Conservation (phyloP, 2,888 invertebrate species). For the Andricus quercusramuli region DNA sequence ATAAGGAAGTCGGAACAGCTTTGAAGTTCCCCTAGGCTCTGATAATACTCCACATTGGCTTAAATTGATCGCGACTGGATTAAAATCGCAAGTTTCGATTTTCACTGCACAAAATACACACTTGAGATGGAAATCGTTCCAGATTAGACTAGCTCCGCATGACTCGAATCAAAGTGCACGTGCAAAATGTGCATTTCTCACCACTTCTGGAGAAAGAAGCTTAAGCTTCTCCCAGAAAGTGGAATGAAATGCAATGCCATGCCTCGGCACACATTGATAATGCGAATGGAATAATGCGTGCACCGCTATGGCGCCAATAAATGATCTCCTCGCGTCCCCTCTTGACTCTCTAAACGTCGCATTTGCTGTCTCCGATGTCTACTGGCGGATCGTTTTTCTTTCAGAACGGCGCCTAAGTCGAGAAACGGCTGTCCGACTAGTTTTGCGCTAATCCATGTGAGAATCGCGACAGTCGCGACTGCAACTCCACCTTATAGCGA, state of each 20-base stretch:
- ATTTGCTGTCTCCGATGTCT: not conserved
- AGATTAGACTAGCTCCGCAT: conserved; percentile 16
- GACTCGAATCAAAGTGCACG: not conserved
- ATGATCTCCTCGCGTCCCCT: conserved; percentile 25
- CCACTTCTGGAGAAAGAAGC: conserved; percentile 1
- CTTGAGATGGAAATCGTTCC: not conserved
- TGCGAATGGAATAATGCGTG: conserved; percentile 32
- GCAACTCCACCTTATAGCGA: conserved; percentile 18
- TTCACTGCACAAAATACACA: conserved; percentile 1
- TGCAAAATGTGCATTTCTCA: conserved; percentile 7
- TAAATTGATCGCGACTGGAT: conserved; percentile 7
- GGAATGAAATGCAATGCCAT: conserved; percentile 29
- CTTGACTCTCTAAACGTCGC: conserved; percentile 25
- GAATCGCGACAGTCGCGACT: conserved; percentile 30
- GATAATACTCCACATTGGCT: not conserved
- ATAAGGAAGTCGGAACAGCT: conserved; percentile 22
- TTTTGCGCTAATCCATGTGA: conserved; percentile 39
- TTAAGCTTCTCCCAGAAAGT: conserved; percentile 27
- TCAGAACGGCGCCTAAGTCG: conserved; percentile 31
- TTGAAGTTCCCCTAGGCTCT: not conserved
- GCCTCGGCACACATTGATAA: conserved; percentile 21
- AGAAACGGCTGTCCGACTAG: conserved; percentile 22
- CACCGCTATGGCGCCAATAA: conserved; percentile 39
- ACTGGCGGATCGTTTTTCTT: conserved; percentile 31
- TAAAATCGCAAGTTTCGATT: conserved; percentile 30